A percentile compares a stretch with the other conserved stretches of the same genome.
phyloP scores from a whole-genome alignment of 2,888 invertebrate genomes.

The Diabrotica balteata region DNA sequence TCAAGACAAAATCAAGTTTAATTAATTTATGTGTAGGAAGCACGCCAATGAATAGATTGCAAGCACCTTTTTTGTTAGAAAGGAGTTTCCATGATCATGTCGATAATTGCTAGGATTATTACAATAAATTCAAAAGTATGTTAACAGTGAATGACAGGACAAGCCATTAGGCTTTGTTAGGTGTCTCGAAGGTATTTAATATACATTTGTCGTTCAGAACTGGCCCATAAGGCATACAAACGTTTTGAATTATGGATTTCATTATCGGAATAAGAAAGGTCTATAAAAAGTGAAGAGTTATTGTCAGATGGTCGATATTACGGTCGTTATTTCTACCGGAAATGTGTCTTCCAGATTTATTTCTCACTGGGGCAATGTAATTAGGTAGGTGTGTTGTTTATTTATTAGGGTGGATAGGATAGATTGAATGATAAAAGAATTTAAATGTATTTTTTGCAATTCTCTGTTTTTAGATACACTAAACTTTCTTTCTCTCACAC shows the following conservation, averaged over 20 bases:
- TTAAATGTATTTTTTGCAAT: too few relatives aligned
- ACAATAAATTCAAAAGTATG: not conserved
- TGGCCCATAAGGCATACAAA: not conserved
- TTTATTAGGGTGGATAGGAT: not conserved
- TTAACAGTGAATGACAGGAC: conserved; percentile 2
- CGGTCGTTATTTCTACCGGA: not conserved
- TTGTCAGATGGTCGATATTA: not conserved
- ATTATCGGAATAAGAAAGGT: not conserved
- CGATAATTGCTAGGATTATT: conserved; percentile 3
- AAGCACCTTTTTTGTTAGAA: not conserved
- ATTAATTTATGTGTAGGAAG: not conserved
- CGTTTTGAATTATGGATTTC: not conserved
- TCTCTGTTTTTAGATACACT: too few relatives aligned
- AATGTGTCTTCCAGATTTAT: not conserved
- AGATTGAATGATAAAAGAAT: too few relatives aligned
- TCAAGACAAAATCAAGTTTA: too few relatives aligned
- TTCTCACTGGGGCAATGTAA: conserved; percentile 4
- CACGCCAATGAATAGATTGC: not conserved
- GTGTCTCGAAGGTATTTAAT: not conserved
- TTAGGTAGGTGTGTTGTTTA: not conserved
- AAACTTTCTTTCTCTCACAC: too few relatives aligned
- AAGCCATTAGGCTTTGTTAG: not conserved
- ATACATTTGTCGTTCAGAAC: not conserved
- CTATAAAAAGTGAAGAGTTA: not conserved
- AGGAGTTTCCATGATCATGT: not conserved